Base-by-base conservation (phyloP, 2,113 vertebrate species). In the Triplophysa dalaica region DNA sequence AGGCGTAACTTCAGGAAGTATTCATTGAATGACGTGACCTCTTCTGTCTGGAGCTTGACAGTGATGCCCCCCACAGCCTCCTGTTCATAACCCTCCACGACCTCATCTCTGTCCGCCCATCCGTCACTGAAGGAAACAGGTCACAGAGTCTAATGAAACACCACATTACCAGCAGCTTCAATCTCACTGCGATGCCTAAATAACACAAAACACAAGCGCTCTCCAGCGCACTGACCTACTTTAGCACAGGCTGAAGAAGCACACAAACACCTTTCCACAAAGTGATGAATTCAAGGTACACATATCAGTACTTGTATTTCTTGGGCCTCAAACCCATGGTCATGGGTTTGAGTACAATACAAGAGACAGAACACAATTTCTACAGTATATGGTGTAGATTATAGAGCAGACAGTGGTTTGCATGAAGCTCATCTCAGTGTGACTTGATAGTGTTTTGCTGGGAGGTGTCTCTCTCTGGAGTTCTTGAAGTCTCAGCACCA, bases 21-120 rank as follows among this genome's bases (percentile, higher is more conserved):
- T 75, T 95, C 91, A 74, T 99, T 94, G 56, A 99, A 99, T 0
- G 97, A 95, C 83, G 94, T 92, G 85, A 99, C 96, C 84, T 99
- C 97, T 0, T 94, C 94, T 4, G 95, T 96, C 83, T 97, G 95
- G 41, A 99, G 93, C 84, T 99, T 99, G 81, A 99, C 96, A 0
- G 98, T 99, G 90, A 99, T 95, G 83, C 98, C 98, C 29, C 98
- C 98, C 0, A 96, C 95, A 14, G 97, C 97, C 88, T 99, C 98
- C 24, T 93, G 92, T 68, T 99, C 97, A 0, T 96, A 99, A 0
- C 96, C 96, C 91, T 98, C 97, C 85, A 99, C 97, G 81, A 99
- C 98, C 93, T 99, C 98, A 54, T 98, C 93, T 84, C 98, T 93
- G 90, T 99, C 98, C 45, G 98, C 98, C 98, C 98, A 99, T 64